These are phyloP conservation scores for Gymnocephalus cernua DNA, from an alignment of 2,113 vertebrate genomes.

Conservation along the genomic window DNA sequence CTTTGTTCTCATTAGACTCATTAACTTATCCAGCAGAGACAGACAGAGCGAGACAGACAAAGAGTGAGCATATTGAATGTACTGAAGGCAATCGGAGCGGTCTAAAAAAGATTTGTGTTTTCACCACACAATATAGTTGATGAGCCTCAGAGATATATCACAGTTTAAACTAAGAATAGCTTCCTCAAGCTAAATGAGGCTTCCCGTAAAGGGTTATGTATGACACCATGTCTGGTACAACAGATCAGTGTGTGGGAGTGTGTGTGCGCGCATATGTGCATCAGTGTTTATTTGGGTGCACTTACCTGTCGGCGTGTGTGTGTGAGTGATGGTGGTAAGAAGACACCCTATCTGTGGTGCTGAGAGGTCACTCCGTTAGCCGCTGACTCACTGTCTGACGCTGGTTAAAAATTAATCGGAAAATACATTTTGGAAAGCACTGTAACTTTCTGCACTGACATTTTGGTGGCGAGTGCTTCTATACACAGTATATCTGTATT, in stretches of 20 bases:
- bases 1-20: conserved; percentile 76
- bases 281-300: conserved; percentile 15
- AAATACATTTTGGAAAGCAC: conserved; percentile 32
- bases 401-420: conserved; percentile 62
- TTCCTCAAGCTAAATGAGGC: conserved; percentile 30
- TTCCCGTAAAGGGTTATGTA: conserved; percentile 6
- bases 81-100: conserved; percentile 18
- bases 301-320: conserved; percentile 25
- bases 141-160: conserved; percentile 11
- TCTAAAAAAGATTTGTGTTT: conserved; percentile 19
- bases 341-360: conserved; percentile 44
- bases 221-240: conserved; percentile 52
- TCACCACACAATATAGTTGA: conserved; percentile 1
- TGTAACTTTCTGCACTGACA: conserved; percentile 11
- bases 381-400: conserved; percentile 60
- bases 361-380: conserved; percentile 47
- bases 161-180: conserved; percentile 28
- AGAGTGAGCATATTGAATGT: conserved; percentile 39
- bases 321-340: conserved; percentile 58
- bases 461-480: not conserved
- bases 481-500: not conserved
- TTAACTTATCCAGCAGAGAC: conserved; percentile 72
- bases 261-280: not conserved
- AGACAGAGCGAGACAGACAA: conserved; percentile 45
- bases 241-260: conserved; percentile 1